These are phyloP conservation scores for Tyrannus savana DNA, from an alignment of 2,113 vertebrate genomes.

Conservation along the genomic window DNA sequence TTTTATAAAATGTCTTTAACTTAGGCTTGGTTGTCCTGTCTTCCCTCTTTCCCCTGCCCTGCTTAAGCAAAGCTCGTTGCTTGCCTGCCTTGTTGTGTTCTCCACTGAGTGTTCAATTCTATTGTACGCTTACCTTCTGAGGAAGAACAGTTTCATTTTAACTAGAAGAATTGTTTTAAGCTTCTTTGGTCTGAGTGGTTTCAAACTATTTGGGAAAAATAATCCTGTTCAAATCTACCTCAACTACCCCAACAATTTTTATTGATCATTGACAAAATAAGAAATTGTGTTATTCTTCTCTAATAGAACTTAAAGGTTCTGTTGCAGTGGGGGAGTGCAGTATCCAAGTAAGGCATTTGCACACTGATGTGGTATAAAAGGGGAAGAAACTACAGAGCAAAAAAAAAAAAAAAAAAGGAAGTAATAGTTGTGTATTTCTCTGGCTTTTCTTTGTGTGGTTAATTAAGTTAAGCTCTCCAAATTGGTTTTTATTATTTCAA, in stretches of 20 bases:
- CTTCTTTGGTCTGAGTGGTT: not conserved
- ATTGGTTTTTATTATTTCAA: not conserved
- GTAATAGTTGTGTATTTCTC: not conserved
- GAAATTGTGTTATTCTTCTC: not conserved
- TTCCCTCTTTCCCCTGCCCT: not conserved
- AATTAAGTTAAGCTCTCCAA: not conserved
- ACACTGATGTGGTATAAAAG: not conserved
- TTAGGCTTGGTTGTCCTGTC: not conserved
- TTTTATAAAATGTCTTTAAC: not conserved
- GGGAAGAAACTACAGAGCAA: not conserved
- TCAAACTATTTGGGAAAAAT: not conserved
- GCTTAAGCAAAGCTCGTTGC: not conserved
- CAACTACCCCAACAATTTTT: not conserved
- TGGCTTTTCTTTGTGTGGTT: not conserved
- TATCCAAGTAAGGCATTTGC: not conserved
- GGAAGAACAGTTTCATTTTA: not conserved
- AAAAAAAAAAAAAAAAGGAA: not conserved
- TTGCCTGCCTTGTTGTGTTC: not conserved
- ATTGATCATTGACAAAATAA: not conserved
- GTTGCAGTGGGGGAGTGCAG: not conserved
- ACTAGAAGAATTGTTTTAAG: not conserved
- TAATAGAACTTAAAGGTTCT: not conserved
- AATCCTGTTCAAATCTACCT: not conserved
- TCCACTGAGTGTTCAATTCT: not conserved
- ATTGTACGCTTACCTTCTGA: not conserved